Conservation (phyloP, 2,888 invertebrate genomes). For the Priocnemis perturbator region DNA sequence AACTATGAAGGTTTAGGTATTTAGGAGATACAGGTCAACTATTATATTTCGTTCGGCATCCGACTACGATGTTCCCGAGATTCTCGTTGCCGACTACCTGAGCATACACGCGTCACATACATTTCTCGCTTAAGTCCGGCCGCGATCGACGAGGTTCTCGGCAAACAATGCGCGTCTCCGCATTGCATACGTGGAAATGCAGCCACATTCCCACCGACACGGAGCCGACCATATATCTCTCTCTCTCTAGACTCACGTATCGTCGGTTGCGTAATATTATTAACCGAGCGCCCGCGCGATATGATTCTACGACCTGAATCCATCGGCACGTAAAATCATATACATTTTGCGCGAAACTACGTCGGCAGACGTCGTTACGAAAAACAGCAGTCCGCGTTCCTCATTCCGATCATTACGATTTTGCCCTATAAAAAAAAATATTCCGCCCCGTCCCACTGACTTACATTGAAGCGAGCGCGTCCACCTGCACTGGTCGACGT, state of each 20-base stretch:
- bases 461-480: background rate
- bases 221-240: constrained; percentile 25
- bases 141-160: background rate
- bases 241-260: constrained; percentile 37
- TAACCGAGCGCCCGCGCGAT: constrained; percentile 34
- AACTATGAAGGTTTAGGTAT: no score
- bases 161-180: constrained; percentile 7
- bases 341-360: background rate
- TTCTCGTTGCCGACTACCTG: no score
- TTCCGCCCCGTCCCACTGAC: background rate
- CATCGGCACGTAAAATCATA: constrained; percentile 31
- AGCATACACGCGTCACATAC: background rate
- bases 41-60: no score
- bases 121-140: background rate
- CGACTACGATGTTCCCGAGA: no score
- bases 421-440: background rate
- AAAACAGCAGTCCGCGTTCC: background rate
- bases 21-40: no score
- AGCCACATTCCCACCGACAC: constrained; percentile 39
- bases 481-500: no score
- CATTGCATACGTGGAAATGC: constrained; percentile 24
- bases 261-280: constrained; percentile 39
- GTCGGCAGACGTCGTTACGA: background rate
- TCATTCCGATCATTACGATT: background rate
- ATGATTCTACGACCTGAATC: constrained; percentile 39